Evolutionary conservation across 64 coral and sea anemone genomes (phyloP).

Genomic region (Trachythela sp.): DNA sequence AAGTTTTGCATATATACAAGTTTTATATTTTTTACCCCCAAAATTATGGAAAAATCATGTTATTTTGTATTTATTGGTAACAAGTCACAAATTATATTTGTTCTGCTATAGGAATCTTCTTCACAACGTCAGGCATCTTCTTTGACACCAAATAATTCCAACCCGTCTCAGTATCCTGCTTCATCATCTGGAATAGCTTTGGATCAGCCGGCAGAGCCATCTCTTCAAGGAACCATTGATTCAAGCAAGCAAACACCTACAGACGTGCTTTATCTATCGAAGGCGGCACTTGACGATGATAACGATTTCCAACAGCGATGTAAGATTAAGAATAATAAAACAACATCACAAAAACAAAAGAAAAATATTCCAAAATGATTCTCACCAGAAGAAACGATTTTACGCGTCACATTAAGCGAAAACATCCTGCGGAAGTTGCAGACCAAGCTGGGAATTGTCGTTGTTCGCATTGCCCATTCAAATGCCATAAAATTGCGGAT

Average conservation of each 20-base stretch:
- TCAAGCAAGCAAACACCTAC: not conserved
- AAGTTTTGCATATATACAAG: too few relatives aligned
- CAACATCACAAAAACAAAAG: slow-evolving; percentile 21
- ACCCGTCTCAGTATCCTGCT: not conserved
- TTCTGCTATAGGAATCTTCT: not conserved
- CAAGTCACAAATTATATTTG: not conserved
- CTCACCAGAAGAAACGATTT: slow-evolving; percentile 24
- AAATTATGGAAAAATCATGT: too few relatives aligned
- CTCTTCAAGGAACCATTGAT: not conserved
- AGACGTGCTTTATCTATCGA: not conserved
- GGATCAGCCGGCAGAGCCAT: not conserved
- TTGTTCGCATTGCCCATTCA: slow-evolving; percentile 22
- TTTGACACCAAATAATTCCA: not conserved
- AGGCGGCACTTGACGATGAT: not conserved
- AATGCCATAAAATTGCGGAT: slow-evolving; percentile 23
- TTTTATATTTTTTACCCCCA: too few relatives aligned
- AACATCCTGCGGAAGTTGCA: slow-evolving; percentile 33
- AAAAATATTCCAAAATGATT: slow-evolving; percentile 27
- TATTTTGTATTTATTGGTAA: not conserved
- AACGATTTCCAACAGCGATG: not conserved
- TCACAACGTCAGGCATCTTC: not conserved
- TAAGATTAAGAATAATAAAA: not conserved
- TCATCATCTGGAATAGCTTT: not conserved
- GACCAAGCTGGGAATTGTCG: slow-evolving; percentile 7
- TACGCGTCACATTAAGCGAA: slow-evolving; percentile 35